Percentiles rank a stretch among this genome's conserved stretches.
These are phyloP conservation scores for Taurulus bubalis DNA, from an alignment of 2,113 vertebrate species.

Conservation along the genomic window DNA sequence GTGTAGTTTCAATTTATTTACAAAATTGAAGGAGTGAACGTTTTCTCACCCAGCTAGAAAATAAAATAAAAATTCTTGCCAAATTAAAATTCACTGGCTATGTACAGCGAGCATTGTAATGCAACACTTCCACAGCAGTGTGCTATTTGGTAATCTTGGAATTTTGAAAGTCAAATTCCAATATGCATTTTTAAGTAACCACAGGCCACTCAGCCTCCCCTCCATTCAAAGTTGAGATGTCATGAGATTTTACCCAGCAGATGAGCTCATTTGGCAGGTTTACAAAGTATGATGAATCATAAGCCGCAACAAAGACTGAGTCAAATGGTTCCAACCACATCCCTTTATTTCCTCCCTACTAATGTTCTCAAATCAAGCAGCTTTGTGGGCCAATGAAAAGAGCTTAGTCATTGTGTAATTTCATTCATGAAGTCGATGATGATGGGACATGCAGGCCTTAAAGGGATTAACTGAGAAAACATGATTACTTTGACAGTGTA, in stretches of 20 bases:
- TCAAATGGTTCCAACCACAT: constrained; percentile 48
- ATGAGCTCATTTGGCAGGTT: constrained; percentile 53
- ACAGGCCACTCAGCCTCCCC: neutral
- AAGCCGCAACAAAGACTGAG: constrained; percentile 52
- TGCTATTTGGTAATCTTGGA: neutral
- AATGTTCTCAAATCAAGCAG: constrained; percentile 68
- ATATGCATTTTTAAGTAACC: neutral
- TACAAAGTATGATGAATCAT: constrained; percentile 67
- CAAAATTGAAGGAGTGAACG: neutral
- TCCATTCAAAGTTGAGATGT: constrained; percentile 55
- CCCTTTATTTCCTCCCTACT: constrained; percentile 39
- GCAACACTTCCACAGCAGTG: neutral
- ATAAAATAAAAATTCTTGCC: neutral
- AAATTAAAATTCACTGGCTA: neutral
- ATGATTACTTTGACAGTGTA: constrained; percentile 62
- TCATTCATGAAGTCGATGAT: constrained; percentile 62
- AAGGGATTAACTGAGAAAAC: constrained; percentile 70
- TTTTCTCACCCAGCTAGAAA: neutral
- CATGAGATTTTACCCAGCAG: constrained; percentile 38
- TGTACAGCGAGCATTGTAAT: neutral
- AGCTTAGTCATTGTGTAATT: constrained; percentile 75
- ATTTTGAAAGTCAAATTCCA: constrained; percentile 11
- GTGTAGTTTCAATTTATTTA: neutral
- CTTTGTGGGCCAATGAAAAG: constrained; percentile 70
- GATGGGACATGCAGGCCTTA: constrained; percentile 64